A percentile compares a stretch with the other conserved stretches of the same genome.
These are phyloP conservation scores for Leptinotarsa texana DNA, from an alignment of 1,140 invertebrate genomes.

Conservation along the genomic window DNA sequence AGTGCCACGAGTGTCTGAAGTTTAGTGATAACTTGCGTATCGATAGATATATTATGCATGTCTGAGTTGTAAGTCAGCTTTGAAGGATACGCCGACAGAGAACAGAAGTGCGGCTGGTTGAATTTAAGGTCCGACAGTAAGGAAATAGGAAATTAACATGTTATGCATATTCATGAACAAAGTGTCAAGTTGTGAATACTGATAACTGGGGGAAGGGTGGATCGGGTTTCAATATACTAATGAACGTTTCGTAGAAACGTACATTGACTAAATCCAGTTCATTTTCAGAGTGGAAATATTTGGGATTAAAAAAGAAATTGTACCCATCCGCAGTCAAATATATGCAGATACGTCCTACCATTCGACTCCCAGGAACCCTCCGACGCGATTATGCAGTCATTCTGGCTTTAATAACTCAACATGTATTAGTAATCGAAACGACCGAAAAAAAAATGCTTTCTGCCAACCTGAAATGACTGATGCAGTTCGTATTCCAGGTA, in stretches of 20 bases:
- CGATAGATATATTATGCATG: slow-evolving; percentile 2
- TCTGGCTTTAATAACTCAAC: too few species aligned
- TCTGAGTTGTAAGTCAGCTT: not conserved
- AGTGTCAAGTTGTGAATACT: slow-evolving; percentile 2
- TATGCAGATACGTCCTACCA: too few species aligned
- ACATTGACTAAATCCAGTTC: too few species aligned
- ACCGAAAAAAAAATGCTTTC: too few species aligned
- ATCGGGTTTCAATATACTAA: not conserved
- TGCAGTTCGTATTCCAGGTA: too few species aligned
- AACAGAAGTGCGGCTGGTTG: not conserved
- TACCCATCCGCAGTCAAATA: too few species aligned
- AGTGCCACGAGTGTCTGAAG: not conserved
- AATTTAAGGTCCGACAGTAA: slow-evolving; percentile 1
- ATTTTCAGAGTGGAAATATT: too few species aligned
- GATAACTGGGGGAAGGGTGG: not conserved
- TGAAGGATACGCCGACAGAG: not conserved
- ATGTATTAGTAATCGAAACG: too few species aligned
- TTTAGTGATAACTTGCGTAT: not conserved
- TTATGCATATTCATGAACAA: not conserved
- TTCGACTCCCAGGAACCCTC: too few species aligned
- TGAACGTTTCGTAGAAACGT: not conserved
- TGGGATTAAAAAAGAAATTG: too few species aligned
- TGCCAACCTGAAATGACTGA: too few species aligned
- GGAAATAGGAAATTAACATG: slow-evolving; percentile 1
- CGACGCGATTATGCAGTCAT: too few species aligned